A percentile compares a stretch with the other conserved stretches of the same genome.
Evolutionary conservation across 1,140 invertebrate species (phyloP).

Genomic region (Eriosoma lanigerum): DNA sequence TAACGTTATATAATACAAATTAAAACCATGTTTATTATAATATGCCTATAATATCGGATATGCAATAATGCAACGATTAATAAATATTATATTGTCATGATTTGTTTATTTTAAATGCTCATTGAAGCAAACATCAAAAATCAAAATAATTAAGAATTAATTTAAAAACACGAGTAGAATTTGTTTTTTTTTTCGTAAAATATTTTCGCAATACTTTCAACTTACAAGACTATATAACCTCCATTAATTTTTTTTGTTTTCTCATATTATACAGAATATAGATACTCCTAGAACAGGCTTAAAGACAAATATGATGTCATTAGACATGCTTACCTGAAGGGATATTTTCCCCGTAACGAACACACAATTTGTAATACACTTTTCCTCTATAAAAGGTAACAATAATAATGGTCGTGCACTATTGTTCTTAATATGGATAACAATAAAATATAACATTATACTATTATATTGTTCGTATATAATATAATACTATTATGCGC

Average conservation of each 20-base stretch:
- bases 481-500: no score
- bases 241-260: conserved; percentile 47
- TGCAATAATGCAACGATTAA: no score
- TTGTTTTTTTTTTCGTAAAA: neutral
- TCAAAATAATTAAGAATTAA: no score
- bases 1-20: no score
- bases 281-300: neutral
- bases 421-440: conserved; percentile 42
- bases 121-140: no score
- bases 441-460: conserved; percentile 29
- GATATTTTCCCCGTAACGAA: conserved; percentile 33
- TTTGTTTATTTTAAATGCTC: no score
- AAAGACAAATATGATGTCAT: conserved; percentile 46
- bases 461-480: neutral
- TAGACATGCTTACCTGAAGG: conserved; percentile 36
- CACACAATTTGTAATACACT: conserved; percentile 33
- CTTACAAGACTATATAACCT: neutral
- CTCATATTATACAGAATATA: neutral
- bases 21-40: no score
- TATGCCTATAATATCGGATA: no score
- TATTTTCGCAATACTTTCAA: neutral
- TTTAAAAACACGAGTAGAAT: no score
- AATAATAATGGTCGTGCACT: neutral
- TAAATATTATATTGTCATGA: no score
- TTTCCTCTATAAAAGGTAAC: conserved; percentile 15